Evolutionary conservation across 1,140 invertebrate genomes (phyloP), one percentile per base, ranked within the genome.

Genomic region (Atopsyche davidsoni): DNA sequence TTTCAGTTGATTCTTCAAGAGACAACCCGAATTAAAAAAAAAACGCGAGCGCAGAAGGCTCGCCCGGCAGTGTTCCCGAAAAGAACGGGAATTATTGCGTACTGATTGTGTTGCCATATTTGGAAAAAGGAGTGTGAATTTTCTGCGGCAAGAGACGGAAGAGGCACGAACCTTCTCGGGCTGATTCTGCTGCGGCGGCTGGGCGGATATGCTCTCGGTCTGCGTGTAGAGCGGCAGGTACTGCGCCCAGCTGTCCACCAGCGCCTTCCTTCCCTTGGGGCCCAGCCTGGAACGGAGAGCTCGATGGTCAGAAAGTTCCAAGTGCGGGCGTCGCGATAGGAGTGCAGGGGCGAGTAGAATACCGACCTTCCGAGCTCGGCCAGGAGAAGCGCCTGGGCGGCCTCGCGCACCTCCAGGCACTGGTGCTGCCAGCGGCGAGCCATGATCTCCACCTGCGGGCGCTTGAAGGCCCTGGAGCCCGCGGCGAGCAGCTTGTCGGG

Each of bases 391-490:
- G 96, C 94, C 67, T 99, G 96, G 0, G 95, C 89, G 0, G 96
- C 96, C 71, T 98, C 93, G 7, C 96, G 73, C 36, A 94, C 92
- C 76, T 99, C 96, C 4, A 98, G 77, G 70, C 96, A 98, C 54
- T 96, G 87, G 74, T 99, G 96, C 68, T 99, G 96, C 96, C 96
- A 99, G 35, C 93, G 77, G 18, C 93, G 80, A 7, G 95, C 96
- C 75, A 99, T 81, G 82, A 97, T 93, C 69, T 99, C 96, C 1
- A 99, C 89, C 69, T 93, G 87, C 0, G 94, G 92, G 16, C 89
- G 78, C 65, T 96, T 92, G 64, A 94, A 98, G 43, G 81, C 80
- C 55, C 85, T 83, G 0, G 82, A 79, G 17, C 89, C 78, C 36
- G 78, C 68, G 1, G 76, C 69, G 14, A 80, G 75, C 16, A 90